Percentiles rank a stretch among this genome's conserved stretches.
phyloP scores from a whole-genome alignment of 2,113 vertebrate species.

The Speoplatyrhinus poulsoni region DNA sequence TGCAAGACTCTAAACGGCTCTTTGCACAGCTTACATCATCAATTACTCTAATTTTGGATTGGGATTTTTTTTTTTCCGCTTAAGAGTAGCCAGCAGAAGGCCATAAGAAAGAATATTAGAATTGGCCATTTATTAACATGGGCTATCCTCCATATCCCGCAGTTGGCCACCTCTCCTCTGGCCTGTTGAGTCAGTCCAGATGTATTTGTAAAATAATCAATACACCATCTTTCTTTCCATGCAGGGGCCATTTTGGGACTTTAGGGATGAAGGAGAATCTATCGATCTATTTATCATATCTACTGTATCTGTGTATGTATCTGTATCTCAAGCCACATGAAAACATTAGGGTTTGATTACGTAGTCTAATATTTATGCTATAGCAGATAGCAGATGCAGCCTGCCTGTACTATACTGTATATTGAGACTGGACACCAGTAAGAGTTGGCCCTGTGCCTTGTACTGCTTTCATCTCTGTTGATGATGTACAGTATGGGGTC shows the following conservation, averaged over 20 bases:
- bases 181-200: constrained; percentile 55
- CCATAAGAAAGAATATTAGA: constrained; percentile 55
- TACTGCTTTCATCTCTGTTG: too few relatives aligned
- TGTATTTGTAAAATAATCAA: constrained; percentile 67
- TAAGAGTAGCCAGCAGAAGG: constrained; percentile 23
- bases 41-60: constrained; percentile 18
- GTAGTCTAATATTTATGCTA: too few relatives aligned
- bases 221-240: constrained; percentile 25
- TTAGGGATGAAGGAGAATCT: not conserved
- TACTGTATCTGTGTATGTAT: too few relatives aligned
- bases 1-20: too few relatives aligned
- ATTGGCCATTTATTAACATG: constrained; percentile 66
- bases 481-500: too few relatives aligned
- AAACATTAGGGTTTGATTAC: too few relatives aligned
- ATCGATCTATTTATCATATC: not conserved
- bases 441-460: too few relatives aligned
- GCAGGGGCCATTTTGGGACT: constrained; percentile 24
- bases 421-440: too few relatives aligned
- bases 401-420: too few relatives aligned
- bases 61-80: constrained; percentile 11
- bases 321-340: too few relatives aligned
- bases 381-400: too few relatives aligned
- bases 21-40: constrained; percentile 7
- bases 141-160: constrained; percentile 32
- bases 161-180: constrained; percentile 34